A percentile compares a stretch with the other conserved stretches of the same genome.
phyloP scores from a whole-genome alignment of 2,797 vertebrate species.

The Lepus oiostolus region DNA sequence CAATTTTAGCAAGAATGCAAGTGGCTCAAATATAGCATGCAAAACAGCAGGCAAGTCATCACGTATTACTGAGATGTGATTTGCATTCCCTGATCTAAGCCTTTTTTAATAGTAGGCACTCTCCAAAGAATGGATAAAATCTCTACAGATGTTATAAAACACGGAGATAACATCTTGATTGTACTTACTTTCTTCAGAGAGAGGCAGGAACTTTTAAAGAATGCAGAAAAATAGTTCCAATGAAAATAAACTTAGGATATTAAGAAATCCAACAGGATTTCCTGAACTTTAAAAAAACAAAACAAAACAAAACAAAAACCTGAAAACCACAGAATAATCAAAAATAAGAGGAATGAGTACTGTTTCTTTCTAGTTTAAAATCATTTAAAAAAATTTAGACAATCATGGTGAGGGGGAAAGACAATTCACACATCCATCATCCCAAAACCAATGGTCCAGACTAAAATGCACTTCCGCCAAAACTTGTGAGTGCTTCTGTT shows the following conservation, averaged over 20 bases:
- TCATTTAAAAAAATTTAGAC: neutral
- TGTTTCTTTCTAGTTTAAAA: slow-evolving; percentile 41
- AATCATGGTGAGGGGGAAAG: neutral
- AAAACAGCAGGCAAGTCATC: slow-evolving; percentile 49
- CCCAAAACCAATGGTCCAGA: neutral
- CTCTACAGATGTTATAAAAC: slow-evolving; percentile 44
- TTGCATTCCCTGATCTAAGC: slow-evolving; percentile 43
- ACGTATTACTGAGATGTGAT: neutral
- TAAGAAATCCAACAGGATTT: slow-evolving; percentile 50
- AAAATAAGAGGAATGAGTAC: neutral
- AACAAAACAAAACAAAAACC: neutral
- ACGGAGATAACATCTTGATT: slow-evolving; percentile 37
- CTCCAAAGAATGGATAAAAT: slow-evolving; percentile 47
- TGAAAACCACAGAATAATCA: slow-evolving; percentile 16
- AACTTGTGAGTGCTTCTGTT: slow-evolving; percentile 46
- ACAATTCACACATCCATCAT: neutral
- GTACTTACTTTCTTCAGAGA: slow-evolving; percentile 59
- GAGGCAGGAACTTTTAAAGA: slow-evolving; percentile 43
- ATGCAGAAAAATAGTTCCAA: slow-evolving; percentile 53
- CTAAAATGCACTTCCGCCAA: slow-evolving; percentile 58
- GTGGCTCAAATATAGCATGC: neutral
- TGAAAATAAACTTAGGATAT: slow-evolving; percentile 61
- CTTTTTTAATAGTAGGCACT: slow-evolving; percentile 45
- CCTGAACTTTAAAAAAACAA: neutral
- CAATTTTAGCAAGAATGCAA: slow-evolving; percentile 31